phyloP scores from a whole-genome alignment of 2,797 vertebrate genomes.

The Hapalemur alaotrensis region DNA sequence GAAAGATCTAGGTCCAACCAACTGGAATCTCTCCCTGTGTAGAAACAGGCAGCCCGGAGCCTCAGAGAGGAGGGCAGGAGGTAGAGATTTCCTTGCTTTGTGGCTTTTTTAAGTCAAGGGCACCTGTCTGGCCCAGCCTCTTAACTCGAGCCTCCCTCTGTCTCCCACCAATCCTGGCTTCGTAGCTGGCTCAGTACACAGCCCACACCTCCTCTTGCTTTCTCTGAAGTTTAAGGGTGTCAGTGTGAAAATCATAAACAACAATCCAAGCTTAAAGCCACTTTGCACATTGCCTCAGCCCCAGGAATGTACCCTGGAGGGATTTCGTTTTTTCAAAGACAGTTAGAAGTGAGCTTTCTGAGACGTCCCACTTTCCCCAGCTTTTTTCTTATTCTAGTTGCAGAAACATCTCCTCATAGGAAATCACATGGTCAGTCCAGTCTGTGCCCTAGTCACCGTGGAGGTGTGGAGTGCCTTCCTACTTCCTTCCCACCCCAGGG shows the following conservation, averaged over 20 bases:
- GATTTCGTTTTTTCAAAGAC: not conserved
- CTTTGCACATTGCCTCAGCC: not conserved
- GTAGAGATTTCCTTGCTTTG: not conserved
- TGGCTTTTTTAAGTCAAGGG: not conserved
- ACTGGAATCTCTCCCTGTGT: not conserved
- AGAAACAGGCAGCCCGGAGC: not conserved
- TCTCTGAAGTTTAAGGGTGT: not conserved
- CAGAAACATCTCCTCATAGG: not conserved
- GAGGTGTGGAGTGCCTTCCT: not conserved
- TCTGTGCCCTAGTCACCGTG: not conserved
- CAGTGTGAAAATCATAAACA: not conserved
- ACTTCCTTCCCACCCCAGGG: not conserved
- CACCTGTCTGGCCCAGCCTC: not conserved
- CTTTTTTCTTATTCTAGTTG: not conserved
- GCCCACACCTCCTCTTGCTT: not conserved
- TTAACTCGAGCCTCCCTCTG: not conserved
- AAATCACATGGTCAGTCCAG: not conserved
- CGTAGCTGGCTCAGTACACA: not conserved
- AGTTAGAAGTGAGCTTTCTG: not conserved
- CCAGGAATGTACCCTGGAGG: not conserved
- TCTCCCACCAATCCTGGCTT: slow-evolving; percentile 4
- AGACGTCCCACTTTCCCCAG: not conserved
- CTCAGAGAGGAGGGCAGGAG: not conserved
- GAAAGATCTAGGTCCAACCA: not conserved
- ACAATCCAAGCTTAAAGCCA: not conserved